These are phyloP conservation scores for Syritta pipiens DNA, from an alignment of 2,888 invertebrate species.

Conservation along the genomic window DNA sequence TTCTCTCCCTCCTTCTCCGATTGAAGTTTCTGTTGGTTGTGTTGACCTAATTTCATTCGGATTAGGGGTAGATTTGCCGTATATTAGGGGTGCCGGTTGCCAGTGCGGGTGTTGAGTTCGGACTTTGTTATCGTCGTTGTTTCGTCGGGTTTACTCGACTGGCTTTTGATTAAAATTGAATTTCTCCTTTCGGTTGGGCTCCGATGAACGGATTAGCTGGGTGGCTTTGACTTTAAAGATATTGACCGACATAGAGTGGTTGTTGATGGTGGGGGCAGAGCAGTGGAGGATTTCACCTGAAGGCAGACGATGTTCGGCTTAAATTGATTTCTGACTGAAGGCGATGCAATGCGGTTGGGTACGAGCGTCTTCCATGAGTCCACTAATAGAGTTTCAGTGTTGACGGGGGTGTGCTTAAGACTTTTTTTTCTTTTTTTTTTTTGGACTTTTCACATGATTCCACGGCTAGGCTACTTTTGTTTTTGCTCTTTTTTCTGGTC, in stretches of 20 bases:
- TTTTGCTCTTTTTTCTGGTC: too few species aligned
- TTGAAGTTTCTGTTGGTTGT: constrained; percentile 38
- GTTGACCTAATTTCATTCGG: constrained; percentile 49
- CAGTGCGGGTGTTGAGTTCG: constrained; percentile 34
- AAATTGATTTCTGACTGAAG: neutral
- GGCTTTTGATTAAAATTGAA: constrained; percentile 59
- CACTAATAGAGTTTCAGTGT: too few species aligned
- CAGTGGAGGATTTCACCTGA: neutral
- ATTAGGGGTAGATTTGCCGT: constrained; percentile 24
- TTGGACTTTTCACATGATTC: too few species aligned
- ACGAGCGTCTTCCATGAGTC: neutral
- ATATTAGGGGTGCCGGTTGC: neutral
- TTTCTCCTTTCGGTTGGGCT: constrained; percentile 29
- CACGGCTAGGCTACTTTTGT: too few species aligned
- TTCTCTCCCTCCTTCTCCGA: neutral
- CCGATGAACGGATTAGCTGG: constrained; percentile 43
- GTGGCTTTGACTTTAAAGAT: constrained; percentile 38
- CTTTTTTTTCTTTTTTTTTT: too few species aligned
- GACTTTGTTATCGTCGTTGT: constrained; percentile 38
- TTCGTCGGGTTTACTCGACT: constrained; percentile 35
- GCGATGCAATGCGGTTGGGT: neutral
- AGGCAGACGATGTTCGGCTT: neutral
- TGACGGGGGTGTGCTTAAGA: too few species aligned
- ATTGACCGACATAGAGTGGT: neutral
- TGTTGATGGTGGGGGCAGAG: neutral